Evolutionary conservation across 2,888 invertebrate genomes (phyloP).

Genomic region (Nudaria mundana): DNA sequence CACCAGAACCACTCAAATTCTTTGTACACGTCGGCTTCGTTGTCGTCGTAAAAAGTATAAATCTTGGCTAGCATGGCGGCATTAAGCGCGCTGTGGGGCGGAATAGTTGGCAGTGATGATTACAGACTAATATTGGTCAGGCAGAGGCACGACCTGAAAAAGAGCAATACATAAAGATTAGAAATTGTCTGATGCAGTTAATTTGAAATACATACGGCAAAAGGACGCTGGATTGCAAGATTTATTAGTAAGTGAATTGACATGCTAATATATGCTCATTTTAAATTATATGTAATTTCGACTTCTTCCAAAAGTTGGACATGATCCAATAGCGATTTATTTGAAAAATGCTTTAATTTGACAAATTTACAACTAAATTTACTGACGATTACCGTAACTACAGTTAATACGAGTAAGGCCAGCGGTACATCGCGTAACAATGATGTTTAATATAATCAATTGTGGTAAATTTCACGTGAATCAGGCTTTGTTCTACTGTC

Average conservation of each 20-base stretch:
- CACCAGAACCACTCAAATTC: constrained; percentile 48
- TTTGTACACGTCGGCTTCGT: constrained; percentile 42
- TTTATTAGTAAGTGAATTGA: too few species aligned
- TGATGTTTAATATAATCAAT: constrained; percentile 55
- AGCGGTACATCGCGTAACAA: constrained; percentile 50
- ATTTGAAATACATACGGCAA: neutral
- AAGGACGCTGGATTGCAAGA: too few species aligned
- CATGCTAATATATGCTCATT: too few species aligned
- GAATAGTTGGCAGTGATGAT: constrained; percentile 74
- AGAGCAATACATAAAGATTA: constrained; percentile 27
- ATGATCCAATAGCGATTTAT: neutral
- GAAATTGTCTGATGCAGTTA: neutral
- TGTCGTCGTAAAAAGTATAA: constrained; percentile 49
- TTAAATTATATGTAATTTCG: neutral
- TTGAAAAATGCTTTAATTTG: neutral
- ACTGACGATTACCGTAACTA: constrained; percentile 9
- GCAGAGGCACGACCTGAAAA: constrained; percentile 58
- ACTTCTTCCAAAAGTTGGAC: neutral
- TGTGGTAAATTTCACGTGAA: constrained; percentile 41
- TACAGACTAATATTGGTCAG: constrained; percentile 59
- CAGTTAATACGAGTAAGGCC: constrained; percentile 41
- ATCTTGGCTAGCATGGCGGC: constrained; percentile 73
- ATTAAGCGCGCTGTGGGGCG: constrained; percentile 68
- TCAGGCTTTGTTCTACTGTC: constrained; percentile 68
- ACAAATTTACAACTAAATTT: too few species aligned